Evolutionary conservation across 2,888 invertebrate species (phyloP), one percentile per base, ranked within the genome.

Genomic region (Sialis lutaria): DNA sequence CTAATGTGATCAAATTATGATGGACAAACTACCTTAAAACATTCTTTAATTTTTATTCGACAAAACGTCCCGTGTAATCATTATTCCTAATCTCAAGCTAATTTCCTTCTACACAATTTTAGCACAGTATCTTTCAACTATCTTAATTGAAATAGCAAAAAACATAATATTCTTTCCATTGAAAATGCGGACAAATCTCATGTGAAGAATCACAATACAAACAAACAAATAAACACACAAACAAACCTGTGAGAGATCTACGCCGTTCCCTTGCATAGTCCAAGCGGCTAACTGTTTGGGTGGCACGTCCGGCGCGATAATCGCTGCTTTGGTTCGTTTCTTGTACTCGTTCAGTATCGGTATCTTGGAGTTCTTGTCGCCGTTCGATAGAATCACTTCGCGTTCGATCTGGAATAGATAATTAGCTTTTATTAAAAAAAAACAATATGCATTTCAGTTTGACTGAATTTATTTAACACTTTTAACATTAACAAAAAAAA

Each of bases 321-420:
- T 75, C 30, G 68, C 64, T 0, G 68, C 71, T 49, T 76, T 70
- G 30, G 69, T 66, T 53, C 71, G 64, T 56, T 74, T 73, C 60
- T 80, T 75, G 56, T 81, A 80, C 57, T 84, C 83, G 62, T 82
- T 79, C 47, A 84, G 70, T 52, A 83, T 79, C 2, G 83, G 83
- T 47, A 83, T 82, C 63, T 84, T 84, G 35, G 81, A 79, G 63
- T 79, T 81, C 64, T 82, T 83, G 61, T 84, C 84, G 1, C 75
- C 74, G 34, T 77, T 79, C 4, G 81, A 79, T 48, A 85, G 64
- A 47, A 83, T 78, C 55, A 84, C 79, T 64, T 84, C 83, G 41
- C 84, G 74, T 64, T 85, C 84, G 63, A 84, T 84, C 85, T 85
- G 70, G 49, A 67, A 61, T 48, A 50, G 50, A 54, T 43, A 39